Percentiles rank a stretch among this genome's conserved stretches.
Conservation (phyloP, 2,113 vertebrate genomes). For the Rhynchomys soricoides region DNA sequence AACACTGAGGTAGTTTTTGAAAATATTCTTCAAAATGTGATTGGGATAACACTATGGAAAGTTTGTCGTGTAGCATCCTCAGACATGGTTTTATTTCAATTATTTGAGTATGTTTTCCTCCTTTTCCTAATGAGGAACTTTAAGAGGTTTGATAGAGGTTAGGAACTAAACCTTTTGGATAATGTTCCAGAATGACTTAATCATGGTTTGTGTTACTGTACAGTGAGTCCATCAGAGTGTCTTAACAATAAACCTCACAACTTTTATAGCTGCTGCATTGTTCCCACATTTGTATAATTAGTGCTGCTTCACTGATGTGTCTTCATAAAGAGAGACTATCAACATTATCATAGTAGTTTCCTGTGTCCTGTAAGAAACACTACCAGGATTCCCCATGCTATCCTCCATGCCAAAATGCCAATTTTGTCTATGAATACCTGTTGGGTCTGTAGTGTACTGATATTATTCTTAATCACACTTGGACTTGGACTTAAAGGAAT, state of each 20-base stretch:
- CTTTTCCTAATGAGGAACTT: background rate
- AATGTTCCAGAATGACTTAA: background rate
- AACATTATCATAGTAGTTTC: constrained; percentile 41
- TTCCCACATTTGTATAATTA: constrained; percentile 75
- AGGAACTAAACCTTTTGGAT: background rate
- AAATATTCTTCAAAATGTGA: constrained; percentile 63
- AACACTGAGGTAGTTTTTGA: background rate
- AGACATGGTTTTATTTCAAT: constrained; percentile 15
- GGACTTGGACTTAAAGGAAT: constrained; percentile 71
- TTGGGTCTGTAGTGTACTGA: constrained; percentile 67
- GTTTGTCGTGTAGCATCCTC: background rate
- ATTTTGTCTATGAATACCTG: constrained; percentile 73
- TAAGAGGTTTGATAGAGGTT: background rate
- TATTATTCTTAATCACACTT: constrained; percentile 77
- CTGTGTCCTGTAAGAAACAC: constrained; percentile 68
- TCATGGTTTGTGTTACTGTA: background rate
- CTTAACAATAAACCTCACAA: background rate
- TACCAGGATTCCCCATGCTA: constrained; percentile 66
- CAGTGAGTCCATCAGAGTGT: background rate
- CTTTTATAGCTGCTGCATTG: background rate
- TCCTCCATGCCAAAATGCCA: constrained; percentile 71
- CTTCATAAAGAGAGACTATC: constrained; percentile 73
- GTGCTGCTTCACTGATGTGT: constrained; percentile 72
- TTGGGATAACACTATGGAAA: background rate
- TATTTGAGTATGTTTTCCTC: background rate